Evolutionary conservation across 2,113 vertebrate species (phyloP).

Genomic region (Cairina moschata): DNA sequence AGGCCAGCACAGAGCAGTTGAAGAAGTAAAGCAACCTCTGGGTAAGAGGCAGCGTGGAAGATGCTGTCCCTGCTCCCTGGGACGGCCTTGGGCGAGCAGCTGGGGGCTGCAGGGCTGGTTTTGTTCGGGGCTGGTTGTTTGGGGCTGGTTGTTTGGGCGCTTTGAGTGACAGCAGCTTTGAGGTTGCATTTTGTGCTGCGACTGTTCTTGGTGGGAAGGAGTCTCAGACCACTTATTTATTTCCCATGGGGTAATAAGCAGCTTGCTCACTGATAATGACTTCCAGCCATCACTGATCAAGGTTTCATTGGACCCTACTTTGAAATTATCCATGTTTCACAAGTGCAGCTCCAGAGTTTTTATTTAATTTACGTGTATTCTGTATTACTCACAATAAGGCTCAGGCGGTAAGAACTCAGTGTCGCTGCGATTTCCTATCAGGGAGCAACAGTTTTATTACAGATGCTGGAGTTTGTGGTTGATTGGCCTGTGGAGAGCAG

Average conservation of each 20-base stretch:
- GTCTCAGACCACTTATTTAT: neutral
- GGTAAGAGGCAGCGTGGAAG: no score
- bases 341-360: constrained; percentile 9
- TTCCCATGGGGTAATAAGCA: constrained; percentile 11
- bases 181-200: accelerated
- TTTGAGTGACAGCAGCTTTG: no score
- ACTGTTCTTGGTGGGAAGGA: accelerated
- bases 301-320: constrained; percentile 20
- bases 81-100: no score
- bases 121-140: no score
- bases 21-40: neutral
- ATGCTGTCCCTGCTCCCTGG: no score
- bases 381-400: neutral
- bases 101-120: no score
- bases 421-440: constrained; percentile 8
- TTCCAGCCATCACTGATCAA: constrained; percentile 5
- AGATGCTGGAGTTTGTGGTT: constrained; percentile 29
- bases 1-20: neutral
- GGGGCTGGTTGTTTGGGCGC: neutral
- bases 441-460: constrained; percentile 39
- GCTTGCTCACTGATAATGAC: constrained; percentile 3
- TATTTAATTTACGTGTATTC: constrained; percentile 46
- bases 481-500: neutral
- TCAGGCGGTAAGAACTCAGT: neutral
- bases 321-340: constrained; percentile 26